Evolutionary conservation across 37 sponge, comb jelly and placozoan genomes (phyloP).

Genomic region (Agelas oroides): DNA sequence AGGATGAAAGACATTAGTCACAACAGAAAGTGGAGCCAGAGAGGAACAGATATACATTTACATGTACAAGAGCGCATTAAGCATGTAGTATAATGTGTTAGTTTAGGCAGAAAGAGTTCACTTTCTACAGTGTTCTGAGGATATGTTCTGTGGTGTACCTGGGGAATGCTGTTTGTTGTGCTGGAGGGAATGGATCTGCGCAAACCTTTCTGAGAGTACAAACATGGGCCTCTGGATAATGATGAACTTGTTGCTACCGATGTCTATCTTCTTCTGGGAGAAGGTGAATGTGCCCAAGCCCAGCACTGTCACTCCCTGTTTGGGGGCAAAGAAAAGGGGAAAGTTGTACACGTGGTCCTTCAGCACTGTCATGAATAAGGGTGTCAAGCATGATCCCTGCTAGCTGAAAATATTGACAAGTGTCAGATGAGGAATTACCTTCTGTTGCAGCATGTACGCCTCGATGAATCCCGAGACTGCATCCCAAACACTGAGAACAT

Average conservation of each 20-base stretch:
- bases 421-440: conserved; percentile 35
- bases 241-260: conserved; percentile 75
- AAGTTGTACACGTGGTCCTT: not conserved
- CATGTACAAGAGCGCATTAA: no score
- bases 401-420: not conserved
- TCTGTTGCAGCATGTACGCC: conserved; percentile 64
- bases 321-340: not conserved
- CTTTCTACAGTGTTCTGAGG: no score
- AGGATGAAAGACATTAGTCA: no score
- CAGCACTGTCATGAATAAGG: no score
- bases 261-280: conserved; percentile 65
- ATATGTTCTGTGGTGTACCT: no score
- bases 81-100: no score
- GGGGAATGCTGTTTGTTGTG: conserved; percentile 70
- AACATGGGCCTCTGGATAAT: conserved; percentile 84
- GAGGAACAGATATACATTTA: no score
- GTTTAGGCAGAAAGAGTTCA: no score
- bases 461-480: conserved; percentile 64
- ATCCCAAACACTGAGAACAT: conserved; percentile 71
- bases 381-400: no score
- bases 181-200: conserved; percentile 69
- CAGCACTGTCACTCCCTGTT: conserved; percentile 79
- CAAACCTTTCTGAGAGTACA: conserved; percentile 87
- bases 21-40: no score
- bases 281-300: conserved; percentile 88